Evolutionary conservation across 2,797 vertebrate genomes (phyloP).

Genomic region (Uromys caudimaculatus): DNA sequence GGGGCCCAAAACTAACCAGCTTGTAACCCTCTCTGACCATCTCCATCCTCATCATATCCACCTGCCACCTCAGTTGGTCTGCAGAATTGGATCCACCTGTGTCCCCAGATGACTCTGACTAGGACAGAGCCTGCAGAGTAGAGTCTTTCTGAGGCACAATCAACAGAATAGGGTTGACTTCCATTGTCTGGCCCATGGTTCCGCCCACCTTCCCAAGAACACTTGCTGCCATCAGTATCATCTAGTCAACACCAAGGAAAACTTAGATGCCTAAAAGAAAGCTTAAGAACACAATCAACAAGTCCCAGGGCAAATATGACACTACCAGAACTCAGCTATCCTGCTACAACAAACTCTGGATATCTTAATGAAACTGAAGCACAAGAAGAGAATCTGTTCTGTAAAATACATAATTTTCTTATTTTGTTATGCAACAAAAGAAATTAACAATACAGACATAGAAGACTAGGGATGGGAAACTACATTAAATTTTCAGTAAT

Average conservation of each 20-base stretch:
- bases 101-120: not conserved
- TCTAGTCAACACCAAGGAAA: too few species aligned
- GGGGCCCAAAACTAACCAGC: not conserved
- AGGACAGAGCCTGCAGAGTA: not conserved
- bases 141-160: too few species aligned
- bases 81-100: not conserved
- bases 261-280: not conserved
- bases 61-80: not conserved
- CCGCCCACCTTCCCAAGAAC: too few species aligned
- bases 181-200: not conserved
- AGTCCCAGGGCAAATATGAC: not conserved
- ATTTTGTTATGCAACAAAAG: slow-evolving; percentile 85
- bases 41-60: not conserved
- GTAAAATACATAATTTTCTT: slow-evolving; percentile 87
- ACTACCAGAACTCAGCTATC: not conserved
- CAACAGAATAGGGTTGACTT: not conserved
- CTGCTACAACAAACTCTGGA: not conserved
- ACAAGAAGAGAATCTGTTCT: not conserved
- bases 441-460: slow-evolving; percentile 86
- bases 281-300: not conserved
- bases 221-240: too few species aligned
- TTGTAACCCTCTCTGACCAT: not conserved
- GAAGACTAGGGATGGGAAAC: slow-evolving; percentile 85
- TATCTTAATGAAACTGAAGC: not conserved
- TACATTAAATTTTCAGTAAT: slow-evolving; percentile 85